These are phyloP conservation scores for Erebia ligea DNA, from an alignment of 2,888 invertebrate species.

Conservation along the genomic window DNA sequence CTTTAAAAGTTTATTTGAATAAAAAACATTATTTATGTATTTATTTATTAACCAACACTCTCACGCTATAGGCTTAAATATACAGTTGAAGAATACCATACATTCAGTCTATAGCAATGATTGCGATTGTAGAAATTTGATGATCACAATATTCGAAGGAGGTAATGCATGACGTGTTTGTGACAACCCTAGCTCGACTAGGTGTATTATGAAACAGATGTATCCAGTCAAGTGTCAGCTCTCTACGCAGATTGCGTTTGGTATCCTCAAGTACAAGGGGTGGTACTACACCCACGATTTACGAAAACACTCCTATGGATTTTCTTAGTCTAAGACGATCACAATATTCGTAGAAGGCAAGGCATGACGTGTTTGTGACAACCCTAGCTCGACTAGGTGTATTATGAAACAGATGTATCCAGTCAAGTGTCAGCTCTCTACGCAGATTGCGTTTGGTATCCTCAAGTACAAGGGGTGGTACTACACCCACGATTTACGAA, in stretches of 20 bases:
- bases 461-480: slow-evolving; percentile 20
- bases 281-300: slow-evolving; percentile 1
- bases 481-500: not conserved
- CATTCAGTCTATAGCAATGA: no score
- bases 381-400: slow-evolving; percentile 13
- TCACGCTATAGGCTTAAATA: no score
- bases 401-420: slow-evolving; percentile 28
- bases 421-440: slow-evolving; percentile 20
- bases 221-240: slow-evolving; percentile 23
- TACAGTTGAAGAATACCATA: no score
- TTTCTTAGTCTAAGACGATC: not conserved
- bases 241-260: slow-evolving; percentile 24
- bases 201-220: slow-evolving; percentile 27
- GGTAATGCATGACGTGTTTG: not conserved
- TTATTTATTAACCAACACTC: no score
- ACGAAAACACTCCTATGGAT: not conserved
- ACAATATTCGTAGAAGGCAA: no score
- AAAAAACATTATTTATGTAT: no score
- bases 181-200: slow-evolving; percentile 12
- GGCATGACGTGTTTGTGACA: not conserved
- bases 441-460: slow-evolving; percentile 27
- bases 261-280: slow-evolving; percentile 25
- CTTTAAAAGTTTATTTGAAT: no score
- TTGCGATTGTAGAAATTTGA: no score
- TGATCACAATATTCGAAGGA: no score